Conservation (phyloP, 1,140 invertebrate species). For the Neotoxoptera formosana region DNA sequence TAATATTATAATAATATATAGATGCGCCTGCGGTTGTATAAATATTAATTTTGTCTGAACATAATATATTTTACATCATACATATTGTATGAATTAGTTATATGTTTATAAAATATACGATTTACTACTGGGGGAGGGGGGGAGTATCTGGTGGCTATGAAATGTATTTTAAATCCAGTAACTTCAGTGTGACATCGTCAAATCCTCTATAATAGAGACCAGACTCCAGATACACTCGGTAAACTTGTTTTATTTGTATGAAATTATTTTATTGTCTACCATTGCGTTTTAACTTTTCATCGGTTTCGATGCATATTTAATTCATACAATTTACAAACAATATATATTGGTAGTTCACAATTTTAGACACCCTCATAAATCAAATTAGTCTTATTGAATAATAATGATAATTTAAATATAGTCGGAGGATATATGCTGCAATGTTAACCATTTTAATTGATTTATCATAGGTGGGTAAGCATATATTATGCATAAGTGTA, state of each 20-base stretch:
- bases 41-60: neutral
- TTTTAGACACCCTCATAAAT: neutral
- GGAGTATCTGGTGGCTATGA: neutral
- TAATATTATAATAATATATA: neutral
- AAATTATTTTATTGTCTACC: neutral
- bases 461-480: neutral
- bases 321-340: neutral
- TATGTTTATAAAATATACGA: neutral
- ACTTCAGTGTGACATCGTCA: neutral
- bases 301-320: neutral
- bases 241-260: neutral
- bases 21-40: neutral
- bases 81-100: neutral
- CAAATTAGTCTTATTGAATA: neutral
- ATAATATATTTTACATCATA: neutral
- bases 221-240: neutral
- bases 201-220: neutral
- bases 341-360: neutral
- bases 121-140: no score
- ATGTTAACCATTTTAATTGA: neutral
- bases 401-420: neutral
- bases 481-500: neutral
- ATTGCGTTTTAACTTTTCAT: neutral
- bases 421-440: no score
- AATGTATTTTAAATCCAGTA: neutral